Conservation (phyloP, 2,113 vertebrate species). For the Chionodraco myersi region DNA sequence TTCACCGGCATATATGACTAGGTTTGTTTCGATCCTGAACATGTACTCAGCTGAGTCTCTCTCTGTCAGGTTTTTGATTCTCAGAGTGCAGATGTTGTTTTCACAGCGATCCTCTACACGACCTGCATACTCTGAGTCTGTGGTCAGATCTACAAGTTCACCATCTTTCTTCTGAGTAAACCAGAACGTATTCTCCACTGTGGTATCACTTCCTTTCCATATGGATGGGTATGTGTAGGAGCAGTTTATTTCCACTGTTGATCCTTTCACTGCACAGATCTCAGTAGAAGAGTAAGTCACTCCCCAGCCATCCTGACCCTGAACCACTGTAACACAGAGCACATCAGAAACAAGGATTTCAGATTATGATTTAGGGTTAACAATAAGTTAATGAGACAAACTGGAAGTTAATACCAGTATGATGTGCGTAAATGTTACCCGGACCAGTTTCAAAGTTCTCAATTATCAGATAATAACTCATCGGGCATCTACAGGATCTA, state of each 20-base stretch:
- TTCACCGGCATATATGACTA: background rate
- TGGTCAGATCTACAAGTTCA: background rate
- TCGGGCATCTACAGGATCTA: too few species aligned
- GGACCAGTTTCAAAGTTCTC: too few species aligned
- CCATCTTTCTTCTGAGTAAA: background rate
- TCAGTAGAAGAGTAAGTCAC: background rate
- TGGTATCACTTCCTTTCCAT: fast-evolving
- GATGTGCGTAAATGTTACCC: too few species aligned
- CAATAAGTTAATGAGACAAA: too few species aligned
- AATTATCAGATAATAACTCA: too few species aligned
- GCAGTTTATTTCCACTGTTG: background rate
- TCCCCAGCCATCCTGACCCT: fast-evolving
- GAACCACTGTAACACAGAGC: conserved; percentile 36
- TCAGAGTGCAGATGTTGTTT: background rate
- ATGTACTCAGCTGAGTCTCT: conserved; percentile 29
- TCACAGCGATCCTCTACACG: background rate
- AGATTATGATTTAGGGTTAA: too few species aligned
- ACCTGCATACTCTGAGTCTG: background rate
- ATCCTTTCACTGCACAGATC: background rate
- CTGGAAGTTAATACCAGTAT: too few species aligned
- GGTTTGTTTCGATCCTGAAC: conserved; percentile 25
- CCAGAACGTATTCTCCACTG: background rate
- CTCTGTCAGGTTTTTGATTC: background rate
- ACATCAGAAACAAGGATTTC: background rate
- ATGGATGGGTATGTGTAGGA: background rate